phyloP scores from a whole-genome alignment of 2,113 vertebrate species.

The Proterorhinus semilunaris region DNA sequence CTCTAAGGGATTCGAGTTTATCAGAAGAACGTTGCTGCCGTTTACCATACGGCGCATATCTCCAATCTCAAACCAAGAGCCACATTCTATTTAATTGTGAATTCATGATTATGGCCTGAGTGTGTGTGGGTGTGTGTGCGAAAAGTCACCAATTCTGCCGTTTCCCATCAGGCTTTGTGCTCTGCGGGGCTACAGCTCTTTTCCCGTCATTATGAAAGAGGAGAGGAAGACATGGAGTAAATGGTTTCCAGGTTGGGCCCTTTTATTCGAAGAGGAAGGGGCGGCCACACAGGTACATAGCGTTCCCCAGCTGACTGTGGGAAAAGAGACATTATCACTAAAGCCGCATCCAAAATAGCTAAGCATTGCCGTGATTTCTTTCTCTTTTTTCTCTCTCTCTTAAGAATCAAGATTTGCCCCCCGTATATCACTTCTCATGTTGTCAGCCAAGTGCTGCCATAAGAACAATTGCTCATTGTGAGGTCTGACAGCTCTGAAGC shows the following conservation, averaged over 20 bases:
- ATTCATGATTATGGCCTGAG: conserved; percentile 50
- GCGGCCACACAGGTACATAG: conserved; percentile 40
- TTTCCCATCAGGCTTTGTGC: conserved; percentile 62
- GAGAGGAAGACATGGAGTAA: conserved; percentile 55
- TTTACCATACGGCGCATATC: neutral
- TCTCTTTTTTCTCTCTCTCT: neutral
- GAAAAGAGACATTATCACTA: conserved; percentile 22
- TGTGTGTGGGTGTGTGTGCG: conserved; percentile 41
- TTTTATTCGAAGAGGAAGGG: conserved; percentile 48
- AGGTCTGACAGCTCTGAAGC: conserved; percentile 56
- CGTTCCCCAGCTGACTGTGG: conserved; percentile 18
- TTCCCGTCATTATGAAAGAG: conserved; percentile 63
- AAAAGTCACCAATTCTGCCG: conserved; percentile 26
- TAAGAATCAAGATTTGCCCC: conserved; percentile 19
- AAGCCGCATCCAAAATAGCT: conserved; percentile 19
- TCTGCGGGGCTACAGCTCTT: conserved; percentile 54
- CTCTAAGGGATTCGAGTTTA: neutral
- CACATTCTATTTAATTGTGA: conserved; percentile 50
- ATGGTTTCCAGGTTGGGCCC: conserved; percentile 71
- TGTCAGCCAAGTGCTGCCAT: conserved; percentile 41
- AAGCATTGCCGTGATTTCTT: neutral
- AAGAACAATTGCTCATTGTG: conserved; percentile 71
- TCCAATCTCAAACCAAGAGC: conserved; percentile 42
- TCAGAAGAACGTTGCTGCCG: neutral
- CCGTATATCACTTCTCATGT: conserved; percentile 29